Evolutionary conservation across 2,797 vertebrate species (phyloP).

Genomic region (Poeciliopsis infans): DNA sequence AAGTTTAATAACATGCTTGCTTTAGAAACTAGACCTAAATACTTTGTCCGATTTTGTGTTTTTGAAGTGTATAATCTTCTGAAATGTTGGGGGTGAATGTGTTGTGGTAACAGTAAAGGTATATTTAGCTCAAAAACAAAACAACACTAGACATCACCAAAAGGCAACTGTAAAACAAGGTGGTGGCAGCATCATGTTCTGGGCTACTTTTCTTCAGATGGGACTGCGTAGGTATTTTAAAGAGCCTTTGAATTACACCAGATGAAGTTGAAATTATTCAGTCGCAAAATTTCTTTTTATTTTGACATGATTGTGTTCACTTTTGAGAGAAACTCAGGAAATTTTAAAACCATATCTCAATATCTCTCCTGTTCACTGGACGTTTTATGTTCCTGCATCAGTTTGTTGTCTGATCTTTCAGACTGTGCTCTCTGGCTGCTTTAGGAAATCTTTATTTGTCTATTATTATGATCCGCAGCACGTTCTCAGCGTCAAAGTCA

Average conservation of each 20-base stretch:
- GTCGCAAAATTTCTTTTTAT: neutral
- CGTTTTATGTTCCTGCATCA: conserved; percentile 4
- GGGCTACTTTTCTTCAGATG: neutral
- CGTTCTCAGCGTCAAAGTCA: conserved; percentile 43
- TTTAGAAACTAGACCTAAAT: too few species aligned
- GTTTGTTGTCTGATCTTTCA: conserved; percentile 3
- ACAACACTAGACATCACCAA: neutral
- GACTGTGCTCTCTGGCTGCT: conserved; percentile 10
- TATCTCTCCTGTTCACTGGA: conserved; percentile 27
- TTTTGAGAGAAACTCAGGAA: neutral
- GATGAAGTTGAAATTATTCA: neutral
- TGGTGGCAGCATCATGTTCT: neutral
- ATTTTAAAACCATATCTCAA: conserved; percentile 35
- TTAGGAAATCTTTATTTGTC: conserved; percentile 23
- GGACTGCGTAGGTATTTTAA: neutral
- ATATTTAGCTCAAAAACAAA: neutral
- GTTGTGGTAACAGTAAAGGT: neutral
- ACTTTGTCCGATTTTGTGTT: too few species aligned
- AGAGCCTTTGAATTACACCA: neutral
- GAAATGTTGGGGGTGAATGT: neutral
- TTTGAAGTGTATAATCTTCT: neutral
- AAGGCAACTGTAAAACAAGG: neutral
- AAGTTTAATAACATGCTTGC: too few species aligned
- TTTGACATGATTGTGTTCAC: neutral
- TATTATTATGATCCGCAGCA: conserved; percentile 35